Percentiles rank a stretch among this genome's conserved stretches.
phyloP scores from a whole-genome alignment of 2,888 invertebrate genomes.

The Andricus curvator region DNA sequence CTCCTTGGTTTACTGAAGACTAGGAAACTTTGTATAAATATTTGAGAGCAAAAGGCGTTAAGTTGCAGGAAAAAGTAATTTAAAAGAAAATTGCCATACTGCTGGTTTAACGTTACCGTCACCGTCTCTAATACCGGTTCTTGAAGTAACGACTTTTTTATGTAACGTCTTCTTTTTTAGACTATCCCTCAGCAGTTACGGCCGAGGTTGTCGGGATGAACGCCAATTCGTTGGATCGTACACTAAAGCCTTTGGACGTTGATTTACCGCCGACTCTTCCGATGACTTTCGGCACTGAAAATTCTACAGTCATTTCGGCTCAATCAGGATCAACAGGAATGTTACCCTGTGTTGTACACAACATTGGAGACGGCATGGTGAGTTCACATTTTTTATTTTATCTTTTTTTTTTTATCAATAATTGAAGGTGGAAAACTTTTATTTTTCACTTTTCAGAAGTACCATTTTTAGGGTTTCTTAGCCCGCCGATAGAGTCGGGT shows the following conservation, averaged over 20 bases:
- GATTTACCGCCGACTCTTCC: slow-evolving; percentile 79
- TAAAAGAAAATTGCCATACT: slow-evolving; percentile 28
- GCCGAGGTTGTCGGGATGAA: slow-evolving; percentile 70
- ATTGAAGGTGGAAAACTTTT: background rate
- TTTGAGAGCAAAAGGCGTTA: slow-evolving; percentile 1
- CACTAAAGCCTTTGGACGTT: slow-evolving; percentile 70
- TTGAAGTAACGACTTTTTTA: slow-evolving; percentile 53
- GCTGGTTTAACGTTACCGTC: slow-evolving; percentile 23
- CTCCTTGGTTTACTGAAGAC: background rate
- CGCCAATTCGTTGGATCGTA: slow-evolving; percentile 70
- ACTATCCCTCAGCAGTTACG: slow-evolving; percentile 65
- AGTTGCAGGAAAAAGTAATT: background rate
- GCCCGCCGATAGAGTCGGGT: too few species aligned
- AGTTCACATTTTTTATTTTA: slow-evolving; percentile 77
- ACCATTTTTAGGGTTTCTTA: too few species aligned
- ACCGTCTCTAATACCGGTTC: slow-evolving; percentile 22
- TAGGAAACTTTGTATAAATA: background rate
- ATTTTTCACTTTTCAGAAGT: too few species aligned
- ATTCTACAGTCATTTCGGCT: slow-evolving; percentile 89
- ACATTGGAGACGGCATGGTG: slow-evolving; percentile 93
- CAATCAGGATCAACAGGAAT: slow-evolving; percentile 92
- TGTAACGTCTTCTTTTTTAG: slow-evolving; percentile 58
- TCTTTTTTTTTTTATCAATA: background rate
- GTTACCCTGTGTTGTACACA: slow-evolving; percentile 90
- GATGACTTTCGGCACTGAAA: slow-evolving; percentile 90